Conservation (phyloP, 2,888 invertebrate species). For the Hemaris fuciformis region DNA sequence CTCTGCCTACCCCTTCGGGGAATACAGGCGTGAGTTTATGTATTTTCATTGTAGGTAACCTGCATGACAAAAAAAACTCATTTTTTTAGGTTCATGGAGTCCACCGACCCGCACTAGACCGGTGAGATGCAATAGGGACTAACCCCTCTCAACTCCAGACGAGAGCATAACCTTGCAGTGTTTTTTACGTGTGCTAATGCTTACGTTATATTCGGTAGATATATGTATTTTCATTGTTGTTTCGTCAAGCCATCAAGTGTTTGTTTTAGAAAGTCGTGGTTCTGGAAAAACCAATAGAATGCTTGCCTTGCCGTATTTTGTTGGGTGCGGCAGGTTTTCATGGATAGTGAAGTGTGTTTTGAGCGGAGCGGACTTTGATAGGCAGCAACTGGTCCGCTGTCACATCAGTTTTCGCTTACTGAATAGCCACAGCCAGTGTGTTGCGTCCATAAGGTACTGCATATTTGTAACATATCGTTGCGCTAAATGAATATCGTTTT, state of each 20-base stretch:
- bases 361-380: conserved; percentile 6
- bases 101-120: too few species aligned
- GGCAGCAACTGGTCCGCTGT: neutral
- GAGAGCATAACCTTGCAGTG: too few species aligned
- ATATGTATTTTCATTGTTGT: neutral
- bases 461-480: neutral
- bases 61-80: too few species aligned
- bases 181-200: too few species aligned
- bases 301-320: neutral
- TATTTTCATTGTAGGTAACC: too few species aligned
- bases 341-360: conserved; percentile 5
- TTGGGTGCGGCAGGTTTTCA: neutral
- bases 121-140: too few species aligned
- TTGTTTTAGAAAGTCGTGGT: neutral
- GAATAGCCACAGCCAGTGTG: neutral
- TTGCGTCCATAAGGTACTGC: neutral
- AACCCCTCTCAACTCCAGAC: too few species aligned
- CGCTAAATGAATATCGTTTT: neutral
- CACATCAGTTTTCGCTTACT: conserved; percentile 1
- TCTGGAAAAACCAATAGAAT: neutral
- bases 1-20: too few species aligned
- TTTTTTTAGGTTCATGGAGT: too few species aligned
- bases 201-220: neutral
- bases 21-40: too few species aligned
- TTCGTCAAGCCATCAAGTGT: neutral